phyloP scores from a whole-genome alignment of 2,113 vertebrate species.

The Varanus komodoensis region DNA sequence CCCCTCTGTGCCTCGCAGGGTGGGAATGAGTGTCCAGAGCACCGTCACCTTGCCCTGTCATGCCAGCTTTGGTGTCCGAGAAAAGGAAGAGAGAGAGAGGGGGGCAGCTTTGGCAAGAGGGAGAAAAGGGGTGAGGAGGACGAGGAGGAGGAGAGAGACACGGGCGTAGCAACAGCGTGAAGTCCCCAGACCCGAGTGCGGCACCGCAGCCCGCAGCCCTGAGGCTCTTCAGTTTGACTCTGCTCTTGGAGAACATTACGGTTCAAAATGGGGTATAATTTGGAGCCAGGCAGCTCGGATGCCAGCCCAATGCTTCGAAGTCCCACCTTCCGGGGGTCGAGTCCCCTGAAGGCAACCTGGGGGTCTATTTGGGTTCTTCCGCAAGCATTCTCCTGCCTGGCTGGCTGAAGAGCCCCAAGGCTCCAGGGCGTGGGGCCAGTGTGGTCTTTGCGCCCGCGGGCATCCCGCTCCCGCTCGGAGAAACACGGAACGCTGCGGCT shows the following conservation, averaged over 20 bases:
- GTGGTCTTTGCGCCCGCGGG: too few species aligned
- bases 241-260: not conserved
- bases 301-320: not conserved
- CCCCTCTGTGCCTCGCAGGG: too few species aligned
- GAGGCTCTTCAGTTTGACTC: not conserved
- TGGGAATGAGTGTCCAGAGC: too few species aligned
- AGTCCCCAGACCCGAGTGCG: accelerated
- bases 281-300: not conserved
- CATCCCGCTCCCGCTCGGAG: too few species aligned
- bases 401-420: not conserved
- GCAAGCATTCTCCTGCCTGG: not conserved
- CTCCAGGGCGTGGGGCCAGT: too few species aligned
- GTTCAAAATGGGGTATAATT: not conserved
- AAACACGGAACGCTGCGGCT: not conserved
- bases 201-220: not conserved
- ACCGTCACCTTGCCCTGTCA: too few species aligned
- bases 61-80: not conserved
- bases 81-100: not conserved
- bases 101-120: not conserved
- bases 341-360: not conserved
- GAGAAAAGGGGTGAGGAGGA: not conserved
- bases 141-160: too few species aligned
- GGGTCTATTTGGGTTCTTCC: not conserved
- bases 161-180: not conserved
- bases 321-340: too few species aligned